These are phyloP conservation scores for Decapterus maruadsi DNA, from an alignment of 2,797 vertebrate species.

Conservation along the genomic window DNA sequence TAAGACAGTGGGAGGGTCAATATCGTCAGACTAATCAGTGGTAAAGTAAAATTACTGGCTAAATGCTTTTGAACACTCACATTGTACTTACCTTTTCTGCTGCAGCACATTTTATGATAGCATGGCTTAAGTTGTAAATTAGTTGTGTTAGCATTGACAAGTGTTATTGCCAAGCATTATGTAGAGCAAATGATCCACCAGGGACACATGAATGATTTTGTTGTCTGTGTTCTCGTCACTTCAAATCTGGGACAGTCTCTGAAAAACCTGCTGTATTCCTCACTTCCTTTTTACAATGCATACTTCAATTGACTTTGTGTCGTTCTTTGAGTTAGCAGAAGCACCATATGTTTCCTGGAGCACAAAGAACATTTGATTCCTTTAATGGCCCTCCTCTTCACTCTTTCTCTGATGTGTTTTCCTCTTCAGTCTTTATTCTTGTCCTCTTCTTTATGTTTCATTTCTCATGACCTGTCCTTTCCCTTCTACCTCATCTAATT, in stretches of 20 bases:
- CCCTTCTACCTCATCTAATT: slow-evolving; percentile 10
- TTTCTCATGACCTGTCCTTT: slow-evolving; percentile 17
- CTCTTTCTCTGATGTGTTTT: slow-evolving; percentile 22
- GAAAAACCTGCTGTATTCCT: slow-evolving; percentile 58
- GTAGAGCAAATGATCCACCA: slow-evolving; percentile 64
- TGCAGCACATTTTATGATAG: slow-evolving; percentile 19
- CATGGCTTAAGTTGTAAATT: background rate
- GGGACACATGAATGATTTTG: slow-evolving; percentile 50
- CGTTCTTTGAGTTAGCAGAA: slow-evolving; percentile 71
- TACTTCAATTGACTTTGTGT: slow-evolving; percentile 51
- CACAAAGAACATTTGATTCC: slow-evolving; percentile 68
- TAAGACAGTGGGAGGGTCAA: too few species aligned
- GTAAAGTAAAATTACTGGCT: background rate
- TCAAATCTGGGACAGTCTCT: slow-evolving; percentile 69
- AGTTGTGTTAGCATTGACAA: slow-evolving; percentile 44
- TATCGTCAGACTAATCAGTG: background rate
- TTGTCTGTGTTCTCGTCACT: slow-evolving; percentile 58
- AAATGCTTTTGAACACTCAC: background rate
- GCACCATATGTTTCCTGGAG: slow-evolving; percentile 72
- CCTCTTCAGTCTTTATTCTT: background rate
- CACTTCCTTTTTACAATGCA: slow-evolving; percentile 23
- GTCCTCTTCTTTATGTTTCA: slow-evolving; percentile 10
- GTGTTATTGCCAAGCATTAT: slow-evolving; percentile 57
- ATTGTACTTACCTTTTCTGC: background rate
- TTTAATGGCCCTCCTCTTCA: slow-evolving; percentile 42